Base-by-base conservation (phyloP, 2,888 invertebrate species). In the Drosophila diplacantha region DNA sequence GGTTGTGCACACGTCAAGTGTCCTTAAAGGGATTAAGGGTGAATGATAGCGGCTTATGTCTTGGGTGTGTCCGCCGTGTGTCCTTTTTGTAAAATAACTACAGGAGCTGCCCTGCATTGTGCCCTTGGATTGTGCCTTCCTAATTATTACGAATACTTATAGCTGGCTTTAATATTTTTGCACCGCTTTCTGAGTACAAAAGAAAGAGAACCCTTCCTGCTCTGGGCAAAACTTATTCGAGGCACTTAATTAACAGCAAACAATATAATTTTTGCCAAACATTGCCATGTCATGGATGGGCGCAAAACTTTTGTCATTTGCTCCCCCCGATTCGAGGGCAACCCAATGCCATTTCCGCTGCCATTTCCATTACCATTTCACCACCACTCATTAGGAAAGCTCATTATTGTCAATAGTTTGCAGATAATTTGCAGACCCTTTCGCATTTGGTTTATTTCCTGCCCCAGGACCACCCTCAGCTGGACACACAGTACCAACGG, bases 11-110 rank as follows among this genome's bases (percentile, higher is more conserved):
- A 80, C 83, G 79, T 83, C 81, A 82, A 81, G 81, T 78, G 75
- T 81, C 81, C 81, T 83, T 83, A 80, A 81, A 83, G 79, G 83
- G 81, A 83, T 81, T 81, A 83, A 77, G 77, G 70, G 80, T 80
- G 79, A 83, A 77, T 83, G 83, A 83, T 83, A 80, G 83, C 81
- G 77, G 83, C 81, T 83, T 83, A 81, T 83, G 81, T 77, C 77
- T 77, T 74, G 75, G 81, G 83, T 80, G 80, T 81, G 82, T 80
- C 83, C 74, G 74, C 71, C 69, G 62, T 29, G 14, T 29, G 29
- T 73, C 75, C 74, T 77, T 82, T 77, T 77, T 75, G 69, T 69
- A 67, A 69, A 68, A 78, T 73, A 73, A 74, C 54, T 49, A 54
- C 65, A 53, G 54, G 41, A 61, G 22, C 11, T 22, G n/a, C 52